Percentiles rank a stretch among this genome's conserved stretches.
Evolutionary conservation across 2,797 vertebrate genomes (phyloP).

Genomic region (Halcyon smyrnensis): DNA sequence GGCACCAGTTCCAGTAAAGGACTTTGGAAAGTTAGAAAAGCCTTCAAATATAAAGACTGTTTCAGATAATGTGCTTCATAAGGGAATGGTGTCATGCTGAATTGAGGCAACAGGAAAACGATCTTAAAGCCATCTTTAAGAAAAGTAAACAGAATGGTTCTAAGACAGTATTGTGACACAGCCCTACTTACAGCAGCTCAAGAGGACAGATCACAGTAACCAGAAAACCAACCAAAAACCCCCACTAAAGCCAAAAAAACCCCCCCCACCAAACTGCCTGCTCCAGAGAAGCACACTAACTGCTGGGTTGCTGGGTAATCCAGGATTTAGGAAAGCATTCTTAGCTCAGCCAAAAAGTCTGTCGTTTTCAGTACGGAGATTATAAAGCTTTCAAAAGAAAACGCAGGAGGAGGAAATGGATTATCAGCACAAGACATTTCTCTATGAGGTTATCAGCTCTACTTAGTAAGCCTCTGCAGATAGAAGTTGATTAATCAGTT

Average conservation of each 20-base stretch:
- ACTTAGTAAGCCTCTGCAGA: background rate
- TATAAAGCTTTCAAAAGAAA: conserved; percentile 23
- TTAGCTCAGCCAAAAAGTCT: background rate
- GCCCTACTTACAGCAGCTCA: background rate
- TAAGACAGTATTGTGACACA: background rate
- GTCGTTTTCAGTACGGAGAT: background rate
- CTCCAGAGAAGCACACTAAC: background rate
- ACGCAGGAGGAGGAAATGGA: accelerated
- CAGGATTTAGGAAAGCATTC: conserved; percentile 27
- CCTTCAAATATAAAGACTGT: background rate
- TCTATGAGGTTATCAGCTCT: background rate
- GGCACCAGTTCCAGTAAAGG: background rate
- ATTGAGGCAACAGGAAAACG: background rate
- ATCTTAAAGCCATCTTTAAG: background rate
- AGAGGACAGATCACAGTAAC: background rate
- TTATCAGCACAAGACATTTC: conserved; percentile 14
- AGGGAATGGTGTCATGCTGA: background rate
- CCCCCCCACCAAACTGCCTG: background rate
- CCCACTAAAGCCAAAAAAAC: background rate
- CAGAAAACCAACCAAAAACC: too few species aligned
- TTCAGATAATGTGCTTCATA: background rate
- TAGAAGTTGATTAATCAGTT: background rate
- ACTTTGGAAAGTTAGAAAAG: background rate
- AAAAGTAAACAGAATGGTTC: background rate
- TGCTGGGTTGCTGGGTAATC: background rate